phyloP scores from a whole-genome alignment of 2,888 invertebrate species.

The Yponomeuta plumbellus region DNA sequence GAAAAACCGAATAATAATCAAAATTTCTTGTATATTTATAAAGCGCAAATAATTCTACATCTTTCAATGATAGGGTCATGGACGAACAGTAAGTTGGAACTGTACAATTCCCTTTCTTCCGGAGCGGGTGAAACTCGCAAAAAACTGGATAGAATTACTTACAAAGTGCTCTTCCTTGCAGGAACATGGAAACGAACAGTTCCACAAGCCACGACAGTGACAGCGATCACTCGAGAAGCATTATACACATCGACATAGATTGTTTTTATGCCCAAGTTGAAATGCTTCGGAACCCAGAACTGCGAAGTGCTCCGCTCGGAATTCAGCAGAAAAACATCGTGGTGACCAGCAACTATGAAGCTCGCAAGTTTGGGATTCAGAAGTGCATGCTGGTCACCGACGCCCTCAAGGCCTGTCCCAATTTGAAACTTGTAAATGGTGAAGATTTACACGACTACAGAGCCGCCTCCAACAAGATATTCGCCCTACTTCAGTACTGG shows the following conservation, averaged over 20 bases:
- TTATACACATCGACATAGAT: slow-evolving; percentile 89
- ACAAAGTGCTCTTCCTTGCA: slow-evolving; percentile 36
- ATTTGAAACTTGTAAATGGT: slow-evolving; percentile 85
- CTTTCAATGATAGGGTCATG: slow-evolving; percentile 39
- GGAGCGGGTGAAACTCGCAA: slow-evolving; percentile 64
- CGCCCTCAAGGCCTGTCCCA: slow-evolving; percentile 83
- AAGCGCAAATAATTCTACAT: slow-evolving; percentile 46
- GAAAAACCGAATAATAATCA: slow-evolving; percentile 57
- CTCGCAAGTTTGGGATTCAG: slow-evolving; percentile 83
- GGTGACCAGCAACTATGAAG: slow-evolving; percentile 90
- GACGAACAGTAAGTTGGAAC: slow-evolving; percentile 56
- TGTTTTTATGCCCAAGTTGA: slow-evolving; percentile 93
- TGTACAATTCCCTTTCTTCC: slow-evolving; percentile 39
- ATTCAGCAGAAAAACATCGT: slow-evolving; percentile 90
- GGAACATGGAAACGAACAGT: slow-evolving; percentile 69
- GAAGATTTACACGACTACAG: slow-evolving; percentile 90
- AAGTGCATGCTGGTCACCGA: slow-evolving; percentile 88
- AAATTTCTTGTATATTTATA: slow-evolving; percentile 47
- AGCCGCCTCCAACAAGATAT: slow-evolving; percentile 85
- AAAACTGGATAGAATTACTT: slow-evolving; percentile 53
- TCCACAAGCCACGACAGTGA: slow-evolving; percentile 54
- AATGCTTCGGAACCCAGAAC: slow-evolving; percentile 82
- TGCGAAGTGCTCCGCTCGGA: slow-evolving; percentile 82
- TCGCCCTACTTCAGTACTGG: slow-evolving; percentile 82
- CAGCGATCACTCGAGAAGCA: slow-evolving; percentile 79